phyloP scores from a whole-genome alignment of 2,888 invertebrate species.

The Carabus problematicus region DNA sequence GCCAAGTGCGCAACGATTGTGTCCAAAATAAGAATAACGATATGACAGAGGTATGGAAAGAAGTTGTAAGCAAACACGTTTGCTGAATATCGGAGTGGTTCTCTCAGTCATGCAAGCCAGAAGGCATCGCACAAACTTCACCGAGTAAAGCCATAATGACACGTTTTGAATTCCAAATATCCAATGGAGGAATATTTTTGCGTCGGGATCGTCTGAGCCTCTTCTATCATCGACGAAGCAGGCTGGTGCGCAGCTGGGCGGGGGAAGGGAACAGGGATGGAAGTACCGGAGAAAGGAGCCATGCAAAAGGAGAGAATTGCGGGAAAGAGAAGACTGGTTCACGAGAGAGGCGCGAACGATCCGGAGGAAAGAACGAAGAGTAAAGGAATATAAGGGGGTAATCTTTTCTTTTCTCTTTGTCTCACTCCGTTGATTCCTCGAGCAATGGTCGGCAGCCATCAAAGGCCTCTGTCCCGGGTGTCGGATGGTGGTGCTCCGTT shows the following conservation, averaged over 20 bases:
- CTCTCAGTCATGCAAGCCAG: slow-evolving; percentile 34
- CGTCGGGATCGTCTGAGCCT: not conserved
- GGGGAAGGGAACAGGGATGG: not conserved
- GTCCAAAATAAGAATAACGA: slow-evolving; percentile 30
- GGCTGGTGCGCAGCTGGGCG: not conserved
- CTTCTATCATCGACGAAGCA: not conserved
- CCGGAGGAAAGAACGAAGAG: too few relatives aligned
- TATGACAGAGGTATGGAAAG: slow-evolving; percentile 20
- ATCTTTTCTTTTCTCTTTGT: too few relatives aligned
- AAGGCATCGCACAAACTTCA: slow-evolving; percentile 20
- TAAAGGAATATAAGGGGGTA: too few relatives aligned
- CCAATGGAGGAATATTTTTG: slow-evolving; percentile 11
- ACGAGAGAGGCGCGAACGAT: too few relatives aligned
- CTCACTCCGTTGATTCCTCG: too few relatives aligned
- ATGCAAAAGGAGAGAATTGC: too few relatives aligned
- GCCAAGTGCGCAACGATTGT: slow-evolving; percentile 5
- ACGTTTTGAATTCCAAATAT: slow-evolving; percentile 41
- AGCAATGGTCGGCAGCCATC: too few relatives aligned
- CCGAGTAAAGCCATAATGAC: slow-evolving; percentile 37
- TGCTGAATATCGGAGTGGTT: slow-evolving; percentile 32
- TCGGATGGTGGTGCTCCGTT: too few relatives aligned
- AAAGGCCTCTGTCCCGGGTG: too few relatives aligned
- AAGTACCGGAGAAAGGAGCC: not conserved
- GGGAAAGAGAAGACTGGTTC: too few relatives aligned
- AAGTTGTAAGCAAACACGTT: slow-evolving; percentile 33